Percentiles rank a stretch among this genome's conserved stretches.
These are phyloP conservation scores for Branchellion lobata DNA, from an alignment of 2,888 invertebrate species.

Conservation along the genomic window DNA sequence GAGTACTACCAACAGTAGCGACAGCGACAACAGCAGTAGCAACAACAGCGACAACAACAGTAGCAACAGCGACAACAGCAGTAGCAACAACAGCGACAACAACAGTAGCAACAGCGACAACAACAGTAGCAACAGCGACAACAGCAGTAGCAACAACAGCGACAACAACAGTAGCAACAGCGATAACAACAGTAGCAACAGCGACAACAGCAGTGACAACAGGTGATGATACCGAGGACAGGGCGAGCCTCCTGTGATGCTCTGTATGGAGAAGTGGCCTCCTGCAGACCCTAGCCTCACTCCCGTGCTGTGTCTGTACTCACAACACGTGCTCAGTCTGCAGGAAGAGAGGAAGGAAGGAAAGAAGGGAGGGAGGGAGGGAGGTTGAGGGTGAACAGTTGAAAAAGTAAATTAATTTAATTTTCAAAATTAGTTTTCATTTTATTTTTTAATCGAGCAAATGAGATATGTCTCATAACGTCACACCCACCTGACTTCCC, in stretches of 20 bases:
- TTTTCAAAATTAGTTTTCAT: no score
- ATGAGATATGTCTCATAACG: no score
- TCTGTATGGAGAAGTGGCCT: conserved; percentile 61
- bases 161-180: neutral
- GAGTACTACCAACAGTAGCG: no score
- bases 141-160: neutral
- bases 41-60: neutral
- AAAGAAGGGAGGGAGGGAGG: no score
- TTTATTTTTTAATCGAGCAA: no score
- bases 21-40: neutral
- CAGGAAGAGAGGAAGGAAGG: conserved; percentile 47
- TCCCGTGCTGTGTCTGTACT: conserved; percentile 61
- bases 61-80: neutral
- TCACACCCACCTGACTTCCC: conserved; percentile 52
- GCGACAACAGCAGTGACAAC: no score
- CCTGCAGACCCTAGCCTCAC: conserved; percentile 60
- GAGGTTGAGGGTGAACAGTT: no score
- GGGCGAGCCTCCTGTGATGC: conserved; percentile 55
- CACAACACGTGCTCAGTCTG: conserved; percentile 63
- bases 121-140: neutral
- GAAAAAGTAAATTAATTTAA: no score
- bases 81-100: neutral
- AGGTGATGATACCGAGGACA: no score
- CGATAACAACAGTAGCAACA: neutral
- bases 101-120: neutral